Base-by-base conservation (phyloP, 1,140 invertebrate genomes). In the Lepidurus arcticus region DNA sequence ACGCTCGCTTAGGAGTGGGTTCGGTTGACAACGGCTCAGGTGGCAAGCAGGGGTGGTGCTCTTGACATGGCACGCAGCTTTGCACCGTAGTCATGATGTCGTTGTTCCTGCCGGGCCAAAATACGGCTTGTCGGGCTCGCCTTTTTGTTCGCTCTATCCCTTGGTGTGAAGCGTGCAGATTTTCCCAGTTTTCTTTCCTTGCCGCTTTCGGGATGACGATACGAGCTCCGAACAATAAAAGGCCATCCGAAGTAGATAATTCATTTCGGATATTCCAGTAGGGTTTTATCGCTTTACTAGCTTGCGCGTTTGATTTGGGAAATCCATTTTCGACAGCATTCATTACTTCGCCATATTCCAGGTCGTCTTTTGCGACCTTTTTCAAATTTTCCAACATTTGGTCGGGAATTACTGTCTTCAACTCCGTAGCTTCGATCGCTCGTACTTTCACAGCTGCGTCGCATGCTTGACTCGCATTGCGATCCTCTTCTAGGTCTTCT, bases 161-260 rank as follows among this genome's bases (percentile, higher is more conserved):
- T 76, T 86, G 45, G 82, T 88, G 87, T 21, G 82, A 81, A 78
- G 84, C 82, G 81, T 87, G 86, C 73, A 87, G 78, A 45, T 80
- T 79, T 21, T 82, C 75, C 53, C 86, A 81, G 75, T 86, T 85
- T 73, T 82, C 78, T 74, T 81, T 78, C 79, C 84, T 77, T 75
- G 84, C 77, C 74, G 74, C 80, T 43, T 77, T 78, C 13, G 85
- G 86, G 44, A 88, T 84, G 10, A 87, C 81, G 11, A 86, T 76
- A 47, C 81, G 42, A 75, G 83, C 74, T 74, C 80, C 80, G 81
- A 83, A 84, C 76, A 85, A 84, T 10, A 86, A 7, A 65, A 86
- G 42, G 43, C 82, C 81, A 81, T 86, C 80, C 26, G 81, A 47
- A 1, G 83, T 78, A 79, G 80, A 78, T 44, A 86, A 73, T 76